Evolutionary conservation across 2,888 invertebrate species (phyloP).

Genomic region (Leucozona laternaria): DNA sequence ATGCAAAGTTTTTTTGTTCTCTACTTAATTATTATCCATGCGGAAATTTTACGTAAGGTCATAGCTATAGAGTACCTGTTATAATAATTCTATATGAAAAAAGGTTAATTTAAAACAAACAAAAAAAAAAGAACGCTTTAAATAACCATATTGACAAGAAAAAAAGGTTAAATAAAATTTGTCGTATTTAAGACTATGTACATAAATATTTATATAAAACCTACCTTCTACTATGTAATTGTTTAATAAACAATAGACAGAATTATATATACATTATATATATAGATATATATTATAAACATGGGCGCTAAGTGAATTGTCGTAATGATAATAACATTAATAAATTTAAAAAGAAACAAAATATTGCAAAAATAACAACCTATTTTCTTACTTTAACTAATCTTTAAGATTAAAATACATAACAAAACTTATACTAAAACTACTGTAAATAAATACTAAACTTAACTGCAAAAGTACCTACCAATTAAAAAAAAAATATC

Average conservation of each 20-base stretch:
- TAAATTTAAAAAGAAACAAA: constrained; percentile 51
- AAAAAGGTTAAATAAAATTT: constrained; percentile 26
- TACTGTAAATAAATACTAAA: constrained; percentile 66
- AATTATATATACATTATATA: constrained; percentile 27
- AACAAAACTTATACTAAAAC: constrained; percentile 37
- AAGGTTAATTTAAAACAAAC: constrained; percentile 61
- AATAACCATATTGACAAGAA: constrained; percentile 29
- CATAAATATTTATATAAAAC: constrained; percentile 43
- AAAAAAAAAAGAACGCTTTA: constrained; percentile 48
- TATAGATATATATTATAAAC: constrained; percentile 33
- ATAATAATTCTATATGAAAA: constrained; percentile 77
- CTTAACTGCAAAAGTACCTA: constrained; percentile 73
- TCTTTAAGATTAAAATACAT: constrained; percentile 67
- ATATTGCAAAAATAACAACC: constrained; percentile 67
- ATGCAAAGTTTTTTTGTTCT: constrained; percentile 41
- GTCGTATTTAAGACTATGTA: constrained; percentile 55
- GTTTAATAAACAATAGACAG: constrained; percentile 52
- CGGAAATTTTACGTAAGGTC: constrained; percentile 80
- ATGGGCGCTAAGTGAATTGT: constrained; percentile 72
- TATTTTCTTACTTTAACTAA: constrained; percentile 73
- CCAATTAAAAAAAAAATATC: constrained; percentile 45
- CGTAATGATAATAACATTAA: constrained; percentile 68
- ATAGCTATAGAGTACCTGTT: constrained; percentile 85
- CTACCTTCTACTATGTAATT: constrained; percentile 61
- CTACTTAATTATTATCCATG: constrained; percentile 63